Evolutionary conservation across 1,140 invertebrate species (phyloP).

Genomic region (Platyscapa corneri): DNA sequence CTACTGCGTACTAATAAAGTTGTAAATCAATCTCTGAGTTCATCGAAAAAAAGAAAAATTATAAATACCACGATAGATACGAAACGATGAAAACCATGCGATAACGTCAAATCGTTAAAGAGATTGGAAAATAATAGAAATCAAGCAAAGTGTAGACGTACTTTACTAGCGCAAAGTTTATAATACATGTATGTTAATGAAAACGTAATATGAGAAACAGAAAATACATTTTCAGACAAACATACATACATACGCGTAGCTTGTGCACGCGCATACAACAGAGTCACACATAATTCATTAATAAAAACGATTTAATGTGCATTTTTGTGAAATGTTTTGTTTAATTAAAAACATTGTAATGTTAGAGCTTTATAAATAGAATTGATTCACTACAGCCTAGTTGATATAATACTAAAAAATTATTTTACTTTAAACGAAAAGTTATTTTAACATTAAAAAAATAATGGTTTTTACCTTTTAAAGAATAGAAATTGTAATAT

Average conservation of each 20-base stretch:
- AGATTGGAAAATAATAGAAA: conserved; percentile 28
- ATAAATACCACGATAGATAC: background rate
- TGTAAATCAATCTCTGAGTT: background rate
- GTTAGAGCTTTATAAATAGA: background rate
- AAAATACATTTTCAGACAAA: background rate
- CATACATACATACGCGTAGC: background rate
- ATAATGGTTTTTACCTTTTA: background rate
- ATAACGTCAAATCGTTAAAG: conserved; percentile 19
- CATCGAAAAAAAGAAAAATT: background rate
- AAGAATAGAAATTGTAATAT: background rate
- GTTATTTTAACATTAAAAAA: background rate
- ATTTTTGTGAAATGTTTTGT: conserved; percentile 44
- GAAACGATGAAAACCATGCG: conserved; percentile 28
- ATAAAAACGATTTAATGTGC: conserved; percentile 22
- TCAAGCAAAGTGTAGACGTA: conserved; percentile 43
- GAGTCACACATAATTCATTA: no score
- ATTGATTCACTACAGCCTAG: conserved; percentile 5
- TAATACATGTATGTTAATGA: conserved; percentile 29
- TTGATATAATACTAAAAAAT: conserved; percentile 5
- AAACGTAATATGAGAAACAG: background rate
- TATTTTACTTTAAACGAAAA: background rate
- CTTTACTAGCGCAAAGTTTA: conserved; percentile 35
- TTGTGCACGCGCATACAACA: no score
- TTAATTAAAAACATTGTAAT: conserved; percentile 14
- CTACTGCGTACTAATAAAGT: background rate